These are phyloP conservation scores for Drosophila paulistorum DNA, from an alignment of 1,140 invertebrate species.

Conservation along the genomic window DNA sequence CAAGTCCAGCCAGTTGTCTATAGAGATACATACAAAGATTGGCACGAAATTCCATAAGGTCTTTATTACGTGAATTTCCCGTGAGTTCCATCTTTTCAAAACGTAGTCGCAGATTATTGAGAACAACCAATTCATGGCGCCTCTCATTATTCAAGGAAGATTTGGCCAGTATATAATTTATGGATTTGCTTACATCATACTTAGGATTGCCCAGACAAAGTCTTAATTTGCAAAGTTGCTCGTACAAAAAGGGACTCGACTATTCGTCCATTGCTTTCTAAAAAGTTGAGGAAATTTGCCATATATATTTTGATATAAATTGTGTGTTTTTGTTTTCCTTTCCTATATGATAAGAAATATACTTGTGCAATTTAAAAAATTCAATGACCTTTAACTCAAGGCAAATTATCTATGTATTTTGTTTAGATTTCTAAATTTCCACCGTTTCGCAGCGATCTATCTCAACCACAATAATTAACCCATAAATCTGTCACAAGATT, in stretches of 20 bases:
- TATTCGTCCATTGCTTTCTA: background rate
- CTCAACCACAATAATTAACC: slow-evolving; percentile 61
- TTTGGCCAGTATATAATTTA: background rate
- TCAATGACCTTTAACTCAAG: no score
- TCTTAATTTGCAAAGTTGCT: slow-evolving; percentile 22
- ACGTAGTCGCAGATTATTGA: slow-evolving; percentile 20
- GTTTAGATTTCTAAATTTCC: background rate
- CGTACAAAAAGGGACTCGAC: background rate
- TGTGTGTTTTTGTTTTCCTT: background rate
- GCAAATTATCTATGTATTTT: background rate
- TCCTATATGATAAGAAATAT: background rate
- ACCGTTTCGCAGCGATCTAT: no score
- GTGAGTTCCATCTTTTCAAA: background rate
- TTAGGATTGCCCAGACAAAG: slow-evolving; percentile 15
- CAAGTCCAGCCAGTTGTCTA: slow-evolving; percentile 19
- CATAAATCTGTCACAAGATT: slow-evolving; percentile 73
- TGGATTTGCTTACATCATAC: slow-evolving; percentile 6
- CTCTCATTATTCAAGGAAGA: no score
- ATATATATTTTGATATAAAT: background rate
- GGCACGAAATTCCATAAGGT: background rate
- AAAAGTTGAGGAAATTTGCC: background rate
- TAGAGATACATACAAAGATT: slow-evolving; percentile 42
- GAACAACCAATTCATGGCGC: background rate
- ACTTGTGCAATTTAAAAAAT: no score
- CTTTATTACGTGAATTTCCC: background rate